A percentile compares a stretch with the other conserved stretches of the same genome.
These are phyloP conservation scores for Cheilosia impressa DNA, from an alignment of 2,888 invertebrate genomes.

Conservation along the genomic window DNA sequence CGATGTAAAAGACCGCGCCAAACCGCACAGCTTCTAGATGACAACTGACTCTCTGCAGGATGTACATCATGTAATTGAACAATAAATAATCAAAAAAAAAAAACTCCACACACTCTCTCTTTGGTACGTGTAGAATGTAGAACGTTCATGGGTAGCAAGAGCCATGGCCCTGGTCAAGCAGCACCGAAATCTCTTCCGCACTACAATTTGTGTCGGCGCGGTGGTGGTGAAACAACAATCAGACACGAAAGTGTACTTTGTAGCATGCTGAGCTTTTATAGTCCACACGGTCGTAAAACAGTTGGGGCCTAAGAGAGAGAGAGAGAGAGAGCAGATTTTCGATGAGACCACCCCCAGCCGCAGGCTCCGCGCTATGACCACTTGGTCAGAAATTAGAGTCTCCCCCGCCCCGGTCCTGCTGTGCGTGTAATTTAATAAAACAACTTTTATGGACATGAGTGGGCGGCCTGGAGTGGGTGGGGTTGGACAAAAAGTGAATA, in stretches of 20 bases:
- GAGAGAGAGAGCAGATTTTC: slow-evolving; percentile 66
- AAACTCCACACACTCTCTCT: background rate
- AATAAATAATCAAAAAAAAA: slow-evolving; percentile 15
- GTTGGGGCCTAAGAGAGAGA: slow-evolving; percentile 46
- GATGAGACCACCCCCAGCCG: background rate
- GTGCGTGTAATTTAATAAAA: slow-evolving; percentile 72
- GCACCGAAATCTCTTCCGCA: slow-evolving; percentile 36
- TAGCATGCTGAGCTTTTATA: slow-evolving; percentile 64
- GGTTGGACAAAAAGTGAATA: background rate
- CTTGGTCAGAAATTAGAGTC: slow-evolving; percentile 36
- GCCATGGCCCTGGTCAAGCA: slow-evolving; percentile 36
- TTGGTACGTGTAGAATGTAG: slow-evolving; percentile 13
- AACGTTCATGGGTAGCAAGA: background rate
- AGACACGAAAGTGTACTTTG: slow-evolving; percentile 48
- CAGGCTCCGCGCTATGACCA: slow-evolving; percentile 19
- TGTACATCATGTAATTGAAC: slow-evolving; percentile 39
- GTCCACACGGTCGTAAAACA: slow-evolving; percentile 54
- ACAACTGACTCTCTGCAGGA: slow-evolving; percentile 39
- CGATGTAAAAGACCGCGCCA: slow-evolving; percentile 48
- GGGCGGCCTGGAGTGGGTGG: slow-evolving; percentile 2
- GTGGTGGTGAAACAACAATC: slow-evolving; percentile 38
- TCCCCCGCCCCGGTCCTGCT: slow-evolving; percentile 22
- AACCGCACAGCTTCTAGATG: slow-evolving; percentile 30
- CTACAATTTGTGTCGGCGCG: slow-evolving; percentile 1
- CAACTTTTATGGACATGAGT: slow-evolving; percentile 55